A percentile compares a stretch with the other conserved stretches of the same genome.
phyloP scores from a whole-genome alignment of 1,140 invertebrate genomes.

The Dreissena rostriformis region DNA sequence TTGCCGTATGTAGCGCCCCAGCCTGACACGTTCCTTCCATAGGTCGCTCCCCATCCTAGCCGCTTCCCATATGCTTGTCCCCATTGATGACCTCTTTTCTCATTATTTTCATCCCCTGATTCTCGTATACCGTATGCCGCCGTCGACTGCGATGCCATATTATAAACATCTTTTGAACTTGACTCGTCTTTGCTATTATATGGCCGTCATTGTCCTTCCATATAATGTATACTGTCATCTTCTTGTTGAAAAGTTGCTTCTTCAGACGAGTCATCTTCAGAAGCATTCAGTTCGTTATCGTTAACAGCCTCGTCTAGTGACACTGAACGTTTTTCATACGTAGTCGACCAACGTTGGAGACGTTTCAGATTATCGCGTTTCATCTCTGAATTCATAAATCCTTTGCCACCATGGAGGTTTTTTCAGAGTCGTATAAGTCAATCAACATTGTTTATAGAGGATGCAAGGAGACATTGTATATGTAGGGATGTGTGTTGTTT shows the following conservation, averaged over 20 bases:
- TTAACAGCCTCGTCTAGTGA: too few relatives aligned
- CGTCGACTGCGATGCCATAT: not conserved
- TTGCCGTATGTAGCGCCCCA: slow-evolving; percentile 33
- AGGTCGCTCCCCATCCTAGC: not conserved
- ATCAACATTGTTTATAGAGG: too few relatives aligned
- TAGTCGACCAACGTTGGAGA: slow-evolving; percentile 26
- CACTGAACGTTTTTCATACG: slow-evolving; percentile 30
- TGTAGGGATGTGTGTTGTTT: too few relatives aligned
- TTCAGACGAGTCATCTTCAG: too few relatives aligned
- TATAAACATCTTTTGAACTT: too few relatives aligned
- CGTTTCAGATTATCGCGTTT: slow-evolving; percentile 22
- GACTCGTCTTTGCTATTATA: too few relatives aligned
- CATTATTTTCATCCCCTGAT: not conserved
- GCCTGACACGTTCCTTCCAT: slow-evolving; percentile 14
- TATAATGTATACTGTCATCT: too few relatives aligned
- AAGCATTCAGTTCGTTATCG: too few relatives aligned
- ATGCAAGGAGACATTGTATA: too few relatives aligned
- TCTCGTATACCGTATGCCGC: not conserved
- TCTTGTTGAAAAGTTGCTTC: too few relatives aligned
- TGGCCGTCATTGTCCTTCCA: too few relatives aligned
- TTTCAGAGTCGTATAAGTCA: too few relatives aligned
- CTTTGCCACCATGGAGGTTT: not conserved
- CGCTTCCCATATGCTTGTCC: slow-evolving; percentile 24
- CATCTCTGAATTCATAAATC: not conserved
- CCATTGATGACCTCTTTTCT: slow-evolving; percentile 23